Conservation (phyloP, 2,797 vertebrate species). For the Premnoplex brunnescens region DNA sequence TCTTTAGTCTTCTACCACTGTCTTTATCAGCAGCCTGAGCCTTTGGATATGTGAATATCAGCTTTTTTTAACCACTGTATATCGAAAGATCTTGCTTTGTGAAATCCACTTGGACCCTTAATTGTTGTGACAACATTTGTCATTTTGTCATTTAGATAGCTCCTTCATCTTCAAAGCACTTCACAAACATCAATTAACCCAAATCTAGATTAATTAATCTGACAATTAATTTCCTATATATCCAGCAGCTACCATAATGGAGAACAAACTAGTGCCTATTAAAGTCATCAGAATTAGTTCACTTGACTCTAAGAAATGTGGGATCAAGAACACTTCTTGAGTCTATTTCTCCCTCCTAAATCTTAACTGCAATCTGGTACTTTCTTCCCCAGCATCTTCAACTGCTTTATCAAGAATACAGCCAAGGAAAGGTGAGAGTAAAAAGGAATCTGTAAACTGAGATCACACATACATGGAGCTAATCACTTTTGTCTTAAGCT, state of each 20-base stretch:
- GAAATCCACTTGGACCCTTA: not conserved
- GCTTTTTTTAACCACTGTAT: not conserved
- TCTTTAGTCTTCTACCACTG: not conserved
- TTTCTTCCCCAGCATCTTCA: not conserved
- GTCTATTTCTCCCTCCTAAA: not conserved
- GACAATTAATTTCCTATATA: constrained; percentile 13
- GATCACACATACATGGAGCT: not conserved
- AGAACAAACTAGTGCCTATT: not conserved
- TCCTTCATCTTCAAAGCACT: constrained; percentile 51
- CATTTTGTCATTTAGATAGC: constrained; percentile 16
- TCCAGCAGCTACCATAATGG: not conserved
- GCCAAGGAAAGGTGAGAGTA: not conserved
- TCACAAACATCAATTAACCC: constrained; percentile 41
- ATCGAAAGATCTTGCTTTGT: not conserved
- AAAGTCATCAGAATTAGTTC: not conserved
- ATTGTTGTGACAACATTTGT: constrained; percentile 10
- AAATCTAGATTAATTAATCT: constrained; percentile 48
- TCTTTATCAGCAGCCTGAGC: not conserved
- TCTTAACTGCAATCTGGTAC: not conserved
- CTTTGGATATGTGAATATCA: not conserved
- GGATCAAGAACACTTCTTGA: not conserved
- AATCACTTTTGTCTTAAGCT: not conserved
- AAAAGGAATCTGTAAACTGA: not conserved
- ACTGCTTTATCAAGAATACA: not conserved
- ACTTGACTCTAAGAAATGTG: not conserved